These are phyloP conservation scores for Bergia sp. DNA, from an alignment of 92 coral and sea anemone species.

Conservation along the genomic window DNA sequence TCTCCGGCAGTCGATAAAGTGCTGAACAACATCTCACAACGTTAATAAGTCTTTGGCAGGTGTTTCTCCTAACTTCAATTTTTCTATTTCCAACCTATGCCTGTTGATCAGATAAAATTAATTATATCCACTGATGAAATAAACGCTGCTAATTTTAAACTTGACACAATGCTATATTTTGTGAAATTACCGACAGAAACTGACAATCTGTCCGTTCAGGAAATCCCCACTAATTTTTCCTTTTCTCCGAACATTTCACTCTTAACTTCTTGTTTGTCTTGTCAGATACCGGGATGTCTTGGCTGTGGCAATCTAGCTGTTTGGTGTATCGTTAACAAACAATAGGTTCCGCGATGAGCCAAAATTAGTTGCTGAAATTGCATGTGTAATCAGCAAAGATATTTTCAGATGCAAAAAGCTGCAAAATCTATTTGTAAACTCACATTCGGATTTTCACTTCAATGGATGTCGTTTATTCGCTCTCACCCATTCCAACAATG, in stretches of 20 bases:
- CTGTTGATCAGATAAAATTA: not conserved
- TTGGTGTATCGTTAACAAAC: not conserved
- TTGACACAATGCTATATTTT: not conserved
- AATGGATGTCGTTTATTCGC: not conserved
- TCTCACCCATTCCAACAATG: not conserved
- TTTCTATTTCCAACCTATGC: not conserved
- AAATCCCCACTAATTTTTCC: not conserved
- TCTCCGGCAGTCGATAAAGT: not conserved
- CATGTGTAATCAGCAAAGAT: not conserved
- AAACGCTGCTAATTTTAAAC: not conserved
- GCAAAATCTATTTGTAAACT: not conserved
- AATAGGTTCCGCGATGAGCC: not conserved
- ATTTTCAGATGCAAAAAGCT: not conserved
- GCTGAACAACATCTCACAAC: not conserved
- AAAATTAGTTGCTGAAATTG: not conserved
- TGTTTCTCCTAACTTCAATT: not conserved
- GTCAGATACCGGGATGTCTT: not conserved
- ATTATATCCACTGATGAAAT: not conserved
- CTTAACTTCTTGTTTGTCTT: not conserved
- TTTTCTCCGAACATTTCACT: not conserved
- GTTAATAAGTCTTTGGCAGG: slow-evolving; percentile 2
- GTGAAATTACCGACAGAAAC: not conserved
- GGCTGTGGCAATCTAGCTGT: not conserved
- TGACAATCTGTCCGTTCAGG: not conserved
- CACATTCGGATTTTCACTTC: not conserved